Conservation (phyloP, 2,113 vertebrate genomes). For the Erpornis zantholeuca region DNA sequence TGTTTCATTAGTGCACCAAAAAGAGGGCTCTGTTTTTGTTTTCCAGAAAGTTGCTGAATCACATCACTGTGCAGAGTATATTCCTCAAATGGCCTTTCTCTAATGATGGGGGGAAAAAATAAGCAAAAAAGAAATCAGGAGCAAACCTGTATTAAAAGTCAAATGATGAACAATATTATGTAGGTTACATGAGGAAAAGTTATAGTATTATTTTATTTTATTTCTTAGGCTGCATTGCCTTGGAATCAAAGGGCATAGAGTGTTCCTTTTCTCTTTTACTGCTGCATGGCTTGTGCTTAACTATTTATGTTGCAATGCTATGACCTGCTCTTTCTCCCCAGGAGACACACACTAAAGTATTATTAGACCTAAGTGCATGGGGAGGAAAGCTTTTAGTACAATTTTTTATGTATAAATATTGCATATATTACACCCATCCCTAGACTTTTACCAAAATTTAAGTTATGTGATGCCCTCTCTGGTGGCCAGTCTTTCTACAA, state of each 20-base stretch:
- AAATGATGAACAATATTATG: neutral
- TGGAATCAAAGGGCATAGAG: neutral
- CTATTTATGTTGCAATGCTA: neutral
- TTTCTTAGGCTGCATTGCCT: neutral
- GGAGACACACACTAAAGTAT: neutral
- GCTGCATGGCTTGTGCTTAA: neutral
- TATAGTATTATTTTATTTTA: neutral
- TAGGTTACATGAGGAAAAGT: neutral
- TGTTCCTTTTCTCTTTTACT: neutral
- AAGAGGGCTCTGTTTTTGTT: neutral
- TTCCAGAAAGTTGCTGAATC: slow-evolving; percentile 51
- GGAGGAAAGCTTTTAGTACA: neutral
- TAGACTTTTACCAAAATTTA: neutral
- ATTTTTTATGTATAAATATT: slow-evolving; percentile 38
- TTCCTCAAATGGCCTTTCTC: neutral
- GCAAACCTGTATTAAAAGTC: neutral
- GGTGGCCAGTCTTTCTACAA: neutral
- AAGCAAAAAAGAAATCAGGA: neutral
- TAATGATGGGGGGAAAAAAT: neutral
- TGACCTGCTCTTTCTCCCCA: neutral
- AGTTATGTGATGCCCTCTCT: neutral
- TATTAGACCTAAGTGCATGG: neutral
- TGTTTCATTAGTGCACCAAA: neutral
- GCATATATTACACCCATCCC: neutral
- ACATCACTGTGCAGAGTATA: neutral